A percentile compares a stretch with the other conserved stretches of the same genome.
These are phyloP conservation scores for Ernsta delagoae DNA, from an alignment of 2,888 invertebrate genomes.

Conservation along the genomic window DNA sequence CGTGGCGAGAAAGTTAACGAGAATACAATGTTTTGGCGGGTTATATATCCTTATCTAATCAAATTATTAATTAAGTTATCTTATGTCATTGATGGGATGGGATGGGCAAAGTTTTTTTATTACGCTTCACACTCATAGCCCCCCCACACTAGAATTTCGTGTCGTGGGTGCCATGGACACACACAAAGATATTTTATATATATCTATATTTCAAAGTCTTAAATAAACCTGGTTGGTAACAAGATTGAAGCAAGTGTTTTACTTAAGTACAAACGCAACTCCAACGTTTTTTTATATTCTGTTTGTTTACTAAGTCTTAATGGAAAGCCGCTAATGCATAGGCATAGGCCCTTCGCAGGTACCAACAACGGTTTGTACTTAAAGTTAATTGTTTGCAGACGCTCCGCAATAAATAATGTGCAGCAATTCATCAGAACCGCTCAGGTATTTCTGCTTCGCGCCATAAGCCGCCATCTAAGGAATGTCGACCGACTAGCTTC, in stretches of 20 bases:
- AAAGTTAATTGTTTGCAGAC: constrained; percentile 51
- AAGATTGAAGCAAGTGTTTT: not conserved
- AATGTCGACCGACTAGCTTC: constrained; percentile 77
- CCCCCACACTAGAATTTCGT: no score
- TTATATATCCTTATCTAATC: no score
- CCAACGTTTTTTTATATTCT: not conserved
- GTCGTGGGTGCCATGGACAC: no score
- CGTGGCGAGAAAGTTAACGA: no score
- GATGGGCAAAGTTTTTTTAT: no score
- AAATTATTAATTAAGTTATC: no score
- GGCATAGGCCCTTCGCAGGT: constrained; percentile 15
- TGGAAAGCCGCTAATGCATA: constrained; percentile 1
- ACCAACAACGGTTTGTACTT: constrained; percentile 26
- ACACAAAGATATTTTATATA: no score
- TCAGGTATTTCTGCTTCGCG: constrained; percentile 78
- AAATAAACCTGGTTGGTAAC: not conserved
- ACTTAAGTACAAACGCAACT: not conserved
- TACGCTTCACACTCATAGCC: no score
- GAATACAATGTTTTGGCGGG: no score
- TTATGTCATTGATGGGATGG: no score
- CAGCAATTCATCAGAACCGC: constrained; percentile 74
- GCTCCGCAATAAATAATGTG: constrained; percentile 66
- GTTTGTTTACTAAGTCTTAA: constrained; percentile 7
- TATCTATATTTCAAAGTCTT: no score
- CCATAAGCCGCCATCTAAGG: constrained; percentile 72